A percentile compares a stretch with the other conserved stretches of the same genome.
These are phyloP conservation scores for Caenorhabditis angaria DNA, from an alignment of 2,888 invertebrate genomes.

Conservation along the genomic window DNA sequence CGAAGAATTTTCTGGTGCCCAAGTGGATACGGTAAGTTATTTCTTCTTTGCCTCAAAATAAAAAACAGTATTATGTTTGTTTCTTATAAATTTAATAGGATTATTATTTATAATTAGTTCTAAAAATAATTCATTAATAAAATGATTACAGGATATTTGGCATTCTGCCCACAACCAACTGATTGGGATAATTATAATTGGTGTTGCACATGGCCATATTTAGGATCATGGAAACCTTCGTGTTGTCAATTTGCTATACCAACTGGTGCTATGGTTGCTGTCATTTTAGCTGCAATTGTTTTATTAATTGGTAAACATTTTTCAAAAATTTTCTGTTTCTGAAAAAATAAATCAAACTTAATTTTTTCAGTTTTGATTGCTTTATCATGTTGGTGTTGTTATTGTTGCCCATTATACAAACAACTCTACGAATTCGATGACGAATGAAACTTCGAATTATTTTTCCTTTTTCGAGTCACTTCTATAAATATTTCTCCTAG, in stretches of 20 bases:
- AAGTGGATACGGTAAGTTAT: conserved; percentile 69
- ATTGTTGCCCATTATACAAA: conserved; percentile 72
- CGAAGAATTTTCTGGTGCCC: conserved; percentile 72
- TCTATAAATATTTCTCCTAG: background rate
- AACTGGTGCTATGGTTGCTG: conserved; percentile 71
- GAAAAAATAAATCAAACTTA: background rate
- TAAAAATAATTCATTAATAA: too few relatives aligned
- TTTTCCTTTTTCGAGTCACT: background rate
- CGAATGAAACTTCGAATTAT: conserved; percentile 30
- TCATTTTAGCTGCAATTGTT: conserved; percentile 71
- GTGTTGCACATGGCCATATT: conserved; percentile 70
- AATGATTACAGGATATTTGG: conserved; percentile 71
- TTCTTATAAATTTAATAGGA: too few relatives aligned
- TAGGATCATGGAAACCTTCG: conserved; percentile 71
- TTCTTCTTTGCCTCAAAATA: background rate
- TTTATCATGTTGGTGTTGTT: conserved; percentile 72
- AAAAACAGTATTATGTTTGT: background rate
- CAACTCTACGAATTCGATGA: conserved; percentile 69
- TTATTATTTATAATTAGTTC: too few relatives aligned
- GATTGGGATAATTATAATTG: conserved; percentile 73
- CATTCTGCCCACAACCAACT: conserved; percentile 72
- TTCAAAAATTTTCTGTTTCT: conserved; percentile 5
- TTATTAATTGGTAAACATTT: conserved; percentile 57
- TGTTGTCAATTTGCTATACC: conserved; percentile 72
- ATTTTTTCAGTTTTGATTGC: conserved; percentile 67